Percentiles rank a stretch among this genome's conserved stretches.
Conservation (phyloP, 2,797 vertebrate species). For the Tadarida brasiliensis region DNA sequence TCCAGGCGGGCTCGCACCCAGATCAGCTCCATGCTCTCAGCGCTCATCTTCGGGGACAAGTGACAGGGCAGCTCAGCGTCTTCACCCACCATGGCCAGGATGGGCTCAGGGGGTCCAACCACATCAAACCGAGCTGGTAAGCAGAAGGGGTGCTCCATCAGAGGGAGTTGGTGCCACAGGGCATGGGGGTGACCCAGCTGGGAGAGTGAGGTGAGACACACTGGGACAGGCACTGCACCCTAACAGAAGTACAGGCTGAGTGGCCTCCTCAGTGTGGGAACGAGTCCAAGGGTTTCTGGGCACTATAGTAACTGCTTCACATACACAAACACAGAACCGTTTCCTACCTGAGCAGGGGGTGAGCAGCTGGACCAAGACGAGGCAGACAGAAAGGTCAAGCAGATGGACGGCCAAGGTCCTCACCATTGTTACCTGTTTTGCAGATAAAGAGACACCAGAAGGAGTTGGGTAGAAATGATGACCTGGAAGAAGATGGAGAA, state of each 20-base stretch:
- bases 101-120: neutral
- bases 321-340: neutral
- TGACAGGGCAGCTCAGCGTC: conserved; percentile 20
- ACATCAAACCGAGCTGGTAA: conserved; percentile 24
- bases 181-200: too few relatives aligned
- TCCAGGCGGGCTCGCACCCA: neutral
- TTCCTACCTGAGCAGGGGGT: neutral
- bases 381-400: neutral
- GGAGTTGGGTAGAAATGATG: neutral
- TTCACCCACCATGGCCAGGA: neutral
- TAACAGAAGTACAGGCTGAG: neutral
- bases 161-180: neutral
- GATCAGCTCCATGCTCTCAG: conserved; percentile 37
- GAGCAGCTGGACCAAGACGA: neutral
- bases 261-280: neutral
- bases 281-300: neutral
- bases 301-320: neutral
- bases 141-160: neutral
- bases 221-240: neutral
- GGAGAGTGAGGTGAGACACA: neutral
- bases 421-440: neutral
- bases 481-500: neutral
- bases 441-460: neutral
- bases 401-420: too few relatives aligned
- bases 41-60: neutral